Evolutionary conservation across 1,140 invertebrate genomes (phyloP), one percentile per base, ranked within the genome.

Genomic region (Piezodorus guildinii): DNA sequence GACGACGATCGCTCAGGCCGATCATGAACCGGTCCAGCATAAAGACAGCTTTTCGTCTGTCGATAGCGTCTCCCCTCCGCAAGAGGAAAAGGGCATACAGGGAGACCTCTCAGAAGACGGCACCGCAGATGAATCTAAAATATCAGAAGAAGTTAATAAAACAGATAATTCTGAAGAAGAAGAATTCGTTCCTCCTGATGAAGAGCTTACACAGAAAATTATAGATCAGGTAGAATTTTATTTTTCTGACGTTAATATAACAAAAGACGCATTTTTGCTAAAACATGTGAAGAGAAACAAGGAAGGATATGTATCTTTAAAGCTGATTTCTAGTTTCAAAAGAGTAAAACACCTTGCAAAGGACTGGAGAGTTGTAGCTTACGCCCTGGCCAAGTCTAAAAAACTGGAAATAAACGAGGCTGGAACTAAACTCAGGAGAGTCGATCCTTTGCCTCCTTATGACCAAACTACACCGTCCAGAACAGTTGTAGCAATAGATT

Each of bases 261-360:
- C 91, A 1, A 96, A 95, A 74, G 93, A 97, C 73, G 91, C 93
- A 2, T 97, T 97, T 74, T 77, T 97, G 6, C 74, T 96, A 43
- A 97, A 96, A 74, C 93, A 96, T 74, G 92, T 96, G 3, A 83
- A 90, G 39, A 80, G 93, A 23, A 95, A 96, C 73, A 95, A 94
- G 73, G 91, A 94, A 74, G 94, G 94, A 12, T 96, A 88, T 75
- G 93, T 97, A 1, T 94, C 90, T 39, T 77, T 96, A 9, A 96
- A 96, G 74, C 77, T 97, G 45, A 93, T 96, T 60, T 94, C 92
- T 1, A 94, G 90, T 69, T 92, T 94, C 71, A 91, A 96, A 72
- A 83, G 92, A 56, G 91, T 96, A 25, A 91, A 92, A 70, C 90
- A 93, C 70, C 75, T 96, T 39, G 93, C 91, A 6, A 90, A 91